Conservation (phyloP, 30 jellyfish, hydroid and myxozoan genomes). For the Haliclystus octoradiatus region DNA sequence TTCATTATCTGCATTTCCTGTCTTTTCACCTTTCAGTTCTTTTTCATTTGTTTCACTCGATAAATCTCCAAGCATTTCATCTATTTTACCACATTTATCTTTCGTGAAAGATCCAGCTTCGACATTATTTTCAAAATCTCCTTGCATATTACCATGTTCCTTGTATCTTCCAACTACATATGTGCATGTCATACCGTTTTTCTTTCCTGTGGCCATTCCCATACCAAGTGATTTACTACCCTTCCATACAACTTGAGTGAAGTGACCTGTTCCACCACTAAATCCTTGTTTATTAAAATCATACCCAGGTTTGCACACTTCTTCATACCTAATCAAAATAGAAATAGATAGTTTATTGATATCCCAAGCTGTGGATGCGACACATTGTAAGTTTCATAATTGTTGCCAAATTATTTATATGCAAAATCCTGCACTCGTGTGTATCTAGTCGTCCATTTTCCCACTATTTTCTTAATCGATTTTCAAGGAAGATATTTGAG, state of each 20-base stretch:
- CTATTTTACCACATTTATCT: slow-evolving; percentile 6
- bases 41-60: background rate
- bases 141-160: slow-evolving; percentile 64
- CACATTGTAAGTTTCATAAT: no score
- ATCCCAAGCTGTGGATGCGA: no score
- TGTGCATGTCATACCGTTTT: slow-evolving; percentile 55
- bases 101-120: slow-evolving; percentile 50
- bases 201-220: slow-evolving; percentile 49
- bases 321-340: slow-evolving; percentile 50
- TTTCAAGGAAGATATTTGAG: no score
- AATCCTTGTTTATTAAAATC: slow-evolving; percentile 27
- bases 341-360: no score
- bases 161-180: slow-evolving; percentile 71
- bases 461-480: no score
- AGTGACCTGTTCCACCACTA: slow-evolving; percentile 29
- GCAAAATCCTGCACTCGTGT: no score
- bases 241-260: slow-evolving; percentile 70
- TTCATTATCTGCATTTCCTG: background rate
- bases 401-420: no score
- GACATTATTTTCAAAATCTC: slow-evolving; percentile 52
- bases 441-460: no score
- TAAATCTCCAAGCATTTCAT: background rate
- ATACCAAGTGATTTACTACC: slow-evolving; percentile 70
- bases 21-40: background rate
- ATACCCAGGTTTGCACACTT: slow-evolving; percentile 66